Evolutionary conservation across 2,888 invertebrate genomes (phyloP), one percentile per base, ranked within the genome.

Genomic region (Drosophila conformis): DNA sequence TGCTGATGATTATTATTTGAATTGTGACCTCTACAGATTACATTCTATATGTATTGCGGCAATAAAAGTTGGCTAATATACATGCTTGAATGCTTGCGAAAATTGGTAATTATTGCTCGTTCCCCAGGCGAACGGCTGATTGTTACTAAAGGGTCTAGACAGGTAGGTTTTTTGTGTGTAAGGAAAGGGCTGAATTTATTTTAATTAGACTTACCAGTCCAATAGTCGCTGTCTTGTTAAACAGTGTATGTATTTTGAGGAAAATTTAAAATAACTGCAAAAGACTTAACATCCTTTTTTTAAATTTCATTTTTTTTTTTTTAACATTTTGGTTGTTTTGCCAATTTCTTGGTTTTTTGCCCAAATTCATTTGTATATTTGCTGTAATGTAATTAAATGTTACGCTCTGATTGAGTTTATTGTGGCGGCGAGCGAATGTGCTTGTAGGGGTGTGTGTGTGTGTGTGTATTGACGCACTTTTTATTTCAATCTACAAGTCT

Each of bases 381-480:
- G 78, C 83, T 82, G 88, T 68, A 52, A 72, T 77, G 78, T 88
- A 84, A 88, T 87, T 90, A 82, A 76, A 88, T 81, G 81, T 75
- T 80, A 75, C 82, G 82, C 82, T 79, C 79, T 82, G 71, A 49
- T 80, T 73, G 65, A 51, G 36, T 40, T 56, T 25, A 51, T 13
- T 58, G 63, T 42, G 57, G 27, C 40, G 7, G 38, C 2, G 18
- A 5, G 11, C n/a, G 38, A 56, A 21, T 46, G 27, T 48, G 46
- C 15, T 15, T 33, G 8, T 38, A 2, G 0, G 33, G 11, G 29
- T 7, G 21, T 5, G 21, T 15, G 11, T 11, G 25, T 25, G 15
- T 4, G 49, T n/a, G 35, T 15, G 27, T 56, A 27, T 42, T 42
- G 10, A 21, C 49, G 31, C n/a, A 36, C 31, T 4, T 8, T 33